Evolutionary conservation across 1,140 invertebrate genomes (phyloP).

Genomic region (Bombus fervidus): DNA sequence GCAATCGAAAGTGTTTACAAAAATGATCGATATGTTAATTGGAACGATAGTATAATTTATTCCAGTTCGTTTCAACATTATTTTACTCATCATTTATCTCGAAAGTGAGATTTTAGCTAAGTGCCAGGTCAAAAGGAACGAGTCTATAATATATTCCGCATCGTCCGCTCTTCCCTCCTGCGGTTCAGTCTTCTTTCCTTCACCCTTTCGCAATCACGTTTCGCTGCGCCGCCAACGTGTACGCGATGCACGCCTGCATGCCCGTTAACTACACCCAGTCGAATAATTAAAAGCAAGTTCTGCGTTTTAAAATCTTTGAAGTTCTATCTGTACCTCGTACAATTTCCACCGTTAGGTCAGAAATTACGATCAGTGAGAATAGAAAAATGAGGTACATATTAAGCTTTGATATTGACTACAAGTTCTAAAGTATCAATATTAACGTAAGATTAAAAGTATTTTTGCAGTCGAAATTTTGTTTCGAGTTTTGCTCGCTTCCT

Average conservation of each 20-base stretch:
- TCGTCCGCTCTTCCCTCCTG: slow-evolving; percentile 52
- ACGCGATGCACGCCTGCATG: slow-evolving; percentile 1
- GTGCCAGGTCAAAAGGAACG: slow-evolving; percentile 64
- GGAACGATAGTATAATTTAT: slow-evolving; percentile 5
- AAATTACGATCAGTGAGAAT: neutral
- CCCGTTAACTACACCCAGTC: slow-evolving; percentile 43
- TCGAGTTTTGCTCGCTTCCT: neutral
- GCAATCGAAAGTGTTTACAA: neutral
- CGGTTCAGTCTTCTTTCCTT: slow-evolving; percentile 47
- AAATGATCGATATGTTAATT: slow-evolving; percentile 23
- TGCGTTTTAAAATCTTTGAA: slow-evolving; percentile 2
- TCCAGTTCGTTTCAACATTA: slow-evolving; percentile 41
- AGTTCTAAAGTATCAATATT: neutral
- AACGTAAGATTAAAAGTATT: neutral
- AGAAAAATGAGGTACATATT: neutral
- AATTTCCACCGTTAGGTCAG: neutral
- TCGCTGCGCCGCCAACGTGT: slow-evolving; percentile 5
- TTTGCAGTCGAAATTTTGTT: neutral
- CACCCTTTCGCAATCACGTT: slow-evolving; percentile 30
- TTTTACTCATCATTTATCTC: slow-evolving; percentile 60
- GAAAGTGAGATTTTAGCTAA: slow-evolving; percentile 55
- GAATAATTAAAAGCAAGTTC: slow-evolving; percentile 70
- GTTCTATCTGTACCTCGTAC: neutral
- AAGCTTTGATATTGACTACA: neutral
- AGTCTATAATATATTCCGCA: slow-evolving; percentile 72